phyloP scores from a whole-genome alignment of 2,888 invertebrate species.

The Aleiodes alternator region DNA sequence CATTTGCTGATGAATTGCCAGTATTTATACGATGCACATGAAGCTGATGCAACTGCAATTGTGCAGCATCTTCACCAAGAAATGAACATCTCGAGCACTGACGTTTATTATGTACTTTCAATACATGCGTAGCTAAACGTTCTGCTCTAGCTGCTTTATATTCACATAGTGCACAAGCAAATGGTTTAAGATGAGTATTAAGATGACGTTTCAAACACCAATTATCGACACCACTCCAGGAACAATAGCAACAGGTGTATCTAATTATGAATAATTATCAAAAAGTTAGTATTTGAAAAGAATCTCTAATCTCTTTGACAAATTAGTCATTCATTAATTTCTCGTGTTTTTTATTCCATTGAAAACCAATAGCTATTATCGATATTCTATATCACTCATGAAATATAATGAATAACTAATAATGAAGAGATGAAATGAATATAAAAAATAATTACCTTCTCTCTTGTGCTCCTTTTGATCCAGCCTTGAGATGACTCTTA shows the following conservation, averaged over 20 bases:
- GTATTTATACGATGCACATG: conserved; percentile 70
- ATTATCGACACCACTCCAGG: conserved; percentile 95
- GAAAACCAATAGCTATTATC: too few species aligned
- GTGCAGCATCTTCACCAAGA: conserved; percentile 88
- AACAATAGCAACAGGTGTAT: conserved; percentile 92
- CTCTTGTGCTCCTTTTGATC: conserved; percentile 67
- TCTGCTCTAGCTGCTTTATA: conserved; percentile 96
- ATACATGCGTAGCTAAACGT: conserved; percentile 90
- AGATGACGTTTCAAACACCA: conserved; percentile 95
- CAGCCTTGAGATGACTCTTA: conserved; percentile 70
- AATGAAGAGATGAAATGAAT: not conserved
- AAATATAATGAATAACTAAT: not conserved
- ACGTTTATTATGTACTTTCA: conserved; percentile 94
- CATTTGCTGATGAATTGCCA: conserved; percentile 60
- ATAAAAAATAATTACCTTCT: conserved; percentile 60
- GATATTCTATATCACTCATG: not conserved
- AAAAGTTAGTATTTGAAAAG: too few species aligned
- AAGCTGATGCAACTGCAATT: conserved; percentile 85
- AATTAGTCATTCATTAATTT: too few species aligned
- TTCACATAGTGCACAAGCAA: conserved; percentile 92
- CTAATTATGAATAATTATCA: conserved; percentile 66
- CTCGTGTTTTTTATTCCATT: not conserved
- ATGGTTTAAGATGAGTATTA: conserved; percentile 95
- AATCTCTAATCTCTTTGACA: too few species aligned
- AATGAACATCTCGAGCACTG: conserved; percentile 93